These are phyloP conservation scores for Tortricodes alternella DNA, from an alignment of 2,888 invertebrate genomes.

Conservation along the genomic window DNA sequence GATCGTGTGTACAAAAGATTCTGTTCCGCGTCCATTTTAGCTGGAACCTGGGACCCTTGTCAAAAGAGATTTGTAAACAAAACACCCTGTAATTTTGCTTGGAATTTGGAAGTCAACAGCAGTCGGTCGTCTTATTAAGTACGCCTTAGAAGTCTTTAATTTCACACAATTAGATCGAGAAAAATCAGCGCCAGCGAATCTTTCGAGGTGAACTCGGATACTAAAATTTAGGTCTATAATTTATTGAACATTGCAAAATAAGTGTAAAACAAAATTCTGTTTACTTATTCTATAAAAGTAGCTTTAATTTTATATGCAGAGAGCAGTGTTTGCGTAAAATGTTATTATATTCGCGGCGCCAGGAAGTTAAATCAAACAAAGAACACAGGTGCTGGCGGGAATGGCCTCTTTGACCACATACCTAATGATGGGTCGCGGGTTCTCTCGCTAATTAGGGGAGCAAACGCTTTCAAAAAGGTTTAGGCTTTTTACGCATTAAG, in stretches of 20 bases:
- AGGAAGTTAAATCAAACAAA: constrained; percentile 32
- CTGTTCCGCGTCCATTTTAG: constrained; percentile 35
- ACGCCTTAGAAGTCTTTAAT: constrained; percentile 26
- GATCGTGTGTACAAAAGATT: constrained; percentile 31
- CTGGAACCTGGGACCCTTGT: constrained; percentile 64
- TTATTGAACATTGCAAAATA: not conserved
- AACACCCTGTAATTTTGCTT: constrained; percentile 71
- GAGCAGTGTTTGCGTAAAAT: constrained; percentile 9
- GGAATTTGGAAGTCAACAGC: constrained; percentile 64
- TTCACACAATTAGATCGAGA: constrained; percentile 22
- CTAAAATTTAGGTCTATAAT: too few relatives aligned
- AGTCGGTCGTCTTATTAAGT: constrained; percentile 27
- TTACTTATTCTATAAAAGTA: not conserved
- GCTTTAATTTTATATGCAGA: not conserved
- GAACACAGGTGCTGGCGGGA: constrained; percentile 44
- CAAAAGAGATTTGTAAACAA: constrained; percentile 71
- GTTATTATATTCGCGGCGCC: constrained; percentile 21
- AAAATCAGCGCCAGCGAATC: not conserved
- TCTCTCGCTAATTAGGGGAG: constrained; percentile 47
- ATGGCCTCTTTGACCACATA: constrained; percentile 44
- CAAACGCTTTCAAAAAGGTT: constrained; percentile 36
- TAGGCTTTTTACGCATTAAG: constrained; percentile 40
- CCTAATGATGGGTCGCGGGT: constrained; percentile 39
- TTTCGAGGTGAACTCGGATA: too few relatives aligned
- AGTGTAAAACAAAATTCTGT: not conserved